Conservation (phyloP, 2,797 vertebrate genomes). For the Steatocranus sp. region DNA sequence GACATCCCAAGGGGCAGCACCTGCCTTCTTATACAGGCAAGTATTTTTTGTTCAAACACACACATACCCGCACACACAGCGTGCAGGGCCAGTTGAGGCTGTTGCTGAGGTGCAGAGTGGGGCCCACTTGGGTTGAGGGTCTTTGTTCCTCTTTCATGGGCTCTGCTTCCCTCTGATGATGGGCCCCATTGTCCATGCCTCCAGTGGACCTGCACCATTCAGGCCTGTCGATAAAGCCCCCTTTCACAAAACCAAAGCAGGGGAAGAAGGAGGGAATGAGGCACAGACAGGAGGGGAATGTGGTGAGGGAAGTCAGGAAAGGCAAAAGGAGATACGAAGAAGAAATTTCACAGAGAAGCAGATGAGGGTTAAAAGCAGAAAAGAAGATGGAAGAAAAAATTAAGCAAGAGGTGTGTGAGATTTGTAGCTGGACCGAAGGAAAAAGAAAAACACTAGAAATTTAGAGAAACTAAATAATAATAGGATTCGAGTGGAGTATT, state of each 20-base stretch:
- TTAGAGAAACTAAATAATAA: conserved; percentile 15
- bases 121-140: conserved; percentile 58
- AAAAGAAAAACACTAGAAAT: background rate
- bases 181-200: conserved; percentile 66
- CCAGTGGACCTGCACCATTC: conserved; percentile 70
- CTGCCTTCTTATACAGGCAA: conserved; percentile 53
- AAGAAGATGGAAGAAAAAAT: conserved; percentile 11
- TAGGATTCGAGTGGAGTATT: background rate
- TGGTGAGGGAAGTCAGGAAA: conserved; percentile 64
- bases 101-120: conserved; percentile 58
- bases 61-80: conserved; percentile 18
- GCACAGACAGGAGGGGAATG: conserved; percentile 34
- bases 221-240: conserved; percentile 64
- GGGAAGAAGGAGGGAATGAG: conserved; percentile 37
- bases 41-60: conserved; percentile 2
- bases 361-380: conserved; percentile 29
- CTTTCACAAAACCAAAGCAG: conserved; percentile 59
- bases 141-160: conserved; percentile 72
- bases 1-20: conserved; percentile 58
- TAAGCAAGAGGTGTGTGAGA: conserved; percentile 11
- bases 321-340: conserved; percentile 50
- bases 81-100: conserved; percentile 41
- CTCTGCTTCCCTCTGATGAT: conserved; percentile 73
- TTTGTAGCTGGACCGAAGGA: background rate
- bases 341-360: conserved; percentile 4